phyloP scores from a whole-genome alignment of 2,113 vertebrate species.

The Pomatorhinus ruficollis region DNA sequence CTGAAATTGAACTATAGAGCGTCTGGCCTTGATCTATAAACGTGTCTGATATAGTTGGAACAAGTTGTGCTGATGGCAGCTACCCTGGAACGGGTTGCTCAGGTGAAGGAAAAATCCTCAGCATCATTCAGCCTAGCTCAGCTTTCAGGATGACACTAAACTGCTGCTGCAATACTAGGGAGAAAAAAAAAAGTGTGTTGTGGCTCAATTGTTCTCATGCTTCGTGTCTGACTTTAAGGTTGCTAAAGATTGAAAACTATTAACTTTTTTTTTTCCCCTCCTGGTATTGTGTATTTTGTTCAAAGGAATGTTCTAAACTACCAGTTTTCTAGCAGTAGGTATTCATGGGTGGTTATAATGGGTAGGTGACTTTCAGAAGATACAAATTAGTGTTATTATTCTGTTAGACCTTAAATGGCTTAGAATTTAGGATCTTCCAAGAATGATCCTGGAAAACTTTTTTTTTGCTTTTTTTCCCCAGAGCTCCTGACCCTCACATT shows the following conservation, averaged over 20 bases:
- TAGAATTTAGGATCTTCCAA: background rate
- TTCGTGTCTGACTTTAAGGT: background rate
- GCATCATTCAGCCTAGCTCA: background rate
- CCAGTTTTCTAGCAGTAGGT: background rate
- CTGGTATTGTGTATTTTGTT: background rate
- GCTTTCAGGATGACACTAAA: background rate
- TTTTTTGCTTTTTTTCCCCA: background rate
- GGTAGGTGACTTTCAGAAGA: background rate
- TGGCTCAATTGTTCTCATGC: background rate
- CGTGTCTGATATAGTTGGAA: background rate
- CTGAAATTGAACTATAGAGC: background rate
- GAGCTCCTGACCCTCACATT: background rate
- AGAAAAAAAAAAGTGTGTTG: background rate
- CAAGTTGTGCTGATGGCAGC: background rate
- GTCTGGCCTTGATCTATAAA: background rate
- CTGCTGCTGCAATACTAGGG: background rate
- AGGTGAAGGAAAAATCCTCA: background rate
- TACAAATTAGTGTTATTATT: background rate
- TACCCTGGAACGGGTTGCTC: background rate
- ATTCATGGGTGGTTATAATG: background rate
- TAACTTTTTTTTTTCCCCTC: background rate
- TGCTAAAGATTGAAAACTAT: background rate
- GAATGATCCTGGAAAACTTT: background rate
- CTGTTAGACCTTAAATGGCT: background rate
- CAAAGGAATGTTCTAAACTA: background rate